Base-by-base conservation (phyloP, 2,797 vertebrate species). In the Sorex maritimensis region DNA sequence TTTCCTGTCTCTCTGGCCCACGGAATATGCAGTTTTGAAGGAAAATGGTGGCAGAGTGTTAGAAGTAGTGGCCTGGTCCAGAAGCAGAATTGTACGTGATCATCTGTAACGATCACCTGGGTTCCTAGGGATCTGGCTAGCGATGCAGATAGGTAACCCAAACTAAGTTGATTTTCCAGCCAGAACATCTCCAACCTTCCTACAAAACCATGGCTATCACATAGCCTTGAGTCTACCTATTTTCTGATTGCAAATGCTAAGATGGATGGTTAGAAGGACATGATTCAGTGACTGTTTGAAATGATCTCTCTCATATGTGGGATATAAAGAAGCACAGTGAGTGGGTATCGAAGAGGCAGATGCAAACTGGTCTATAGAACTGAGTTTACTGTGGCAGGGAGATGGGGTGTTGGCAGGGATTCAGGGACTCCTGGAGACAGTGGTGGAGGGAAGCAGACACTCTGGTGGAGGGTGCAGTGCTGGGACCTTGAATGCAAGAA, bases 191-290 rank as follows among this genome's bases (percentile, higher is more conserved):
- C 30, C 68, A 73, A 34, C 7, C 38, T 86, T 80, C 41, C 4
- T 14, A 34, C 30, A 83, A 44, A 15, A 49, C 41, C 71, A 23
- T 55, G 65, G 12, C 78, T 86, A 49, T 44, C 34, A 90, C 44
- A 91, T 61, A 41, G 46, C 28, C 87, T 85, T 74, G 79, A 69
- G 30, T 58, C 78, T 72, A 80, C 67, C 28, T 61, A 19, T 52
- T 65, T 92, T 83, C 65, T 34, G 24, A 7, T 80, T 79, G 46
- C 74, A 79, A 86, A 21, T 74, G 44, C 61, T 90, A 34, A 90
- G 65, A 44, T 46, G 41, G 24, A 79, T 28, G 52, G 23, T 65
- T 74, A 74, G 49, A 24, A 77, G 85, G 85, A 46, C 58, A 61
- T 23, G 21, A 61, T 15, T 23, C 58, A 61, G 21, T 61, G 15